Evolutionary conservation across 2,113 vertebrate genomes (phyloP).

Genomic region (Cairina moschata): DNA sequence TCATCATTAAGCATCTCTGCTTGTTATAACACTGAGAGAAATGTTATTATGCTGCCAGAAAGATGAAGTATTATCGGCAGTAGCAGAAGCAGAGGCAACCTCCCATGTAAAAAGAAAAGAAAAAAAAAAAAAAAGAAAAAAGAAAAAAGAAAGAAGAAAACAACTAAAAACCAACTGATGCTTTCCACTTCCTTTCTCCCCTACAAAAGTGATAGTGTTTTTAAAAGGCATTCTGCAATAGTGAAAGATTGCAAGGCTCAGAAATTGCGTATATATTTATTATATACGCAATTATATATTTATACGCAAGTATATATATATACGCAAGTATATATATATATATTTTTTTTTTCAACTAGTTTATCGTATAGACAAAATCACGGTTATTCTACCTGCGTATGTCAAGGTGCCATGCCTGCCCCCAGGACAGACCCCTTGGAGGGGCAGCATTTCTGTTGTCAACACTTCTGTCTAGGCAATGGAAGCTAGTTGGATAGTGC

Average conservation of each 20-base stretch:
- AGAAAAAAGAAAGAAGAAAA: too few species aligned
- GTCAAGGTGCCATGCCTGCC: neutral
- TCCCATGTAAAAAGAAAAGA: neutral
- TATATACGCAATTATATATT: too few species aligned
- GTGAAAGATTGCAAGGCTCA: neutral
- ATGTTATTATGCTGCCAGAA: constrained; percentile 1
- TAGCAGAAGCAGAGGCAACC: neutral
- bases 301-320: neutral
- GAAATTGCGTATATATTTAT: neutral
- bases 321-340: too few species aligned
- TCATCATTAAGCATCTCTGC: neutral
- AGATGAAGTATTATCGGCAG: neutral
- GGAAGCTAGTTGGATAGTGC: neutral
- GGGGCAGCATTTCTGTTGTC: neutral
- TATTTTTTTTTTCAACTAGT: neutral
- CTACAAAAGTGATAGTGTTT: neutral
- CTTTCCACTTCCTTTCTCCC: neutral
- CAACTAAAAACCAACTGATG: neutral
- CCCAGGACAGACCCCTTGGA: neutral
- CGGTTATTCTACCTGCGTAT: neutral
- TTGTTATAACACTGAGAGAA: neutral
- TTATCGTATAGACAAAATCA: neutral
- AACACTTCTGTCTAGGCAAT: neutral
- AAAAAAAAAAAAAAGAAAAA: neutral
- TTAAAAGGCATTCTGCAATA: neutral